phyloP scores from a whole-genome alignment of 92 coral and sea anemone species.

The Palythoa grandiflora region DNA sequence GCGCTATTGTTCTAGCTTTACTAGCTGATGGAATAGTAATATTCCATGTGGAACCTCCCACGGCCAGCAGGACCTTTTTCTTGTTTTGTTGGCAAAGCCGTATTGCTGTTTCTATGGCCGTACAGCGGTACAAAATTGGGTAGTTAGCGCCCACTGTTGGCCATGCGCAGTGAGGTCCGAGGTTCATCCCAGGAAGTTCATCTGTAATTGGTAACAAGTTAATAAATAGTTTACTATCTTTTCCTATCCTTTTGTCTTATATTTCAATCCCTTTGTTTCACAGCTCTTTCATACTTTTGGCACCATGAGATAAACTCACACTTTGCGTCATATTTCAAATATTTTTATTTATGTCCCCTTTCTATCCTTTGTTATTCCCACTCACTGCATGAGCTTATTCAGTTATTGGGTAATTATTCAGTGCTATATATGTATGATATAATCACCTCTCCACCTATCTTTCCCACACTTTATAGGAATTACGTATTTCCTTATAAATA shows the following conservation, averaged over 20 bases:
- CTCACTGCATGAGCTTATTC: no score
- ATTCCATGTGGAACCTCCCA: conserved; percentile 31
- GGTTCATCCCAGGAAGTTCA: conserved; percentile 8
- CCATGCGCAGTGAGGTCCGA: conserved; percentile 12
- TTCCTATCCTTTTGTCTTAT: background rate
- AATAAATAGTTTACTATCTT: background rate
- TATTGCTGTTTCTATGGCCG: conserved; percentile 4
- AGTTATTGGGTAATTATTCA: no score
- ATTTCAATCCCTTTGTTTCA: no score
- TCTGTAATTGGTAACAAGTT: background rate
- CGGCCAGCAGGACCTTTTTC: background rate
- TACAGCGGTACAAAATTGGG: conserved; percentile 1
- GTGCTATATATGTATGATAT: no score
- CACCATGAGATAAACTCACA: no score
- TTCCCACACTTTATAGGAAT: no score
- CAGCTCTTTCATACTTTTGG: no score
- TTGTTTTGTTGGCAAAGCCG: background rate
- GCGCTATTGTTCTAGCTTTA: conserved; percentile 7
- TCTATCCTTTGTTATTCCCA: no score
- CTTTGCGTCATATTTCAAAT: no score
- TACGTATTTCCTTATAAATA: no score
- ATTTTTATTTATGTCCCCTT: no score
- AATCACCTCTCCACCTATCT: no score
- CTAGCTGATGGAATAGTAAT: conserved; percentile 8
- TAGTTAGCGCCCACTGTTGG: background rate